phyloP scores from a whole-genome alignment of 2,888 invertebrate genomes.

The Neria commutata region DNA sequence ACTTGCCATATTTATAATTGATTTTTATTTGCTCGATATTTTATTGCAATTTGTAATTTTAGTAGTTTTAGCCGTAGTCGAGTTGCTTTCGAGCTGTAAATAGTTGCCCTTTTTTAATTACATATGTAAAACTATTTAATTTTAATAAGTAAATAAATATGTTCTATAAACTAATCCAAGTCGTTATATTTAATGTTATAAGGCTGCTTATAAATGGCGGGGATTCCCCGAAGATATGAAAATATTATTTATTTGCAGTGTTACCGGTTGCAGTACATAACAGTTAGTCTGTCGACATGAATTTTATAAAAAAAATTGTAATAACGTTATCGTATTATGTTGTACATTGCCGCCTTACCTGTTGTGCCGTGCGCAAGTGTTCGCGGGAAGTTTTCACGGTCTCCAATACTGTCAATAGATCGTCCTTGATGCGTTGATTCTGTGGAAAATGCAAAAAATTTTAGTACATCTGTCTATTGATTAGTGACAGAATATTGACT shows the following conservation, averaged over 20 bases:
- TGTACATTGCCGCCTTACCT: slow-evolving; percentile 37
- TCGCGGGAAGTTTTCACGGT: slow-evolving; percentile 39
- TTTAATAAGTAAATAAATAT: background rate
- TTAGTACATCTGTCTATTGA: slow-evolving; percentile 5
- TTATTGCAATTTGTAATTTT: slow-evolving; percentile 10
- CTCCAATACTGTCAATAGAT: slow-evolving; percentile 38
- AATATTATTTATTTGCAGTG: too few relatives aligned
- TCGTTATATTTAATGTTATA: too few relatives aligned
- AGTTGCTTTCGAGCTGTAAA: too few relatives aligned
- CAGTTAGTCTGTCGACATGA: too few relatives aligned
- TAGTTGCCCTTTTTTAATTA: background rate
- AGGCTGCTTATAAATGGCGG: too few relatives aligned
- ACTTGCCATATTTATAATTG: slow-evolving; percentile 23
- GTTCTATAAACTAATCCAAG: background rate
- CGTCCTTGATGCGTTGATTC: slow-evolving; percentile 39
- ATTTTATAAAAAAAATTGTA: background rate
- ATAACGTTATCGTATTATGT: background rate
- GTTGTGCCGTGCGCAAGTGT: slow-evolving; percentile 40
- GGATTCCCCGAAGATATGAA: too few relatives aligned
- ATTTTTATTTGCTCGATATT: slow-evolving; percentile 12
- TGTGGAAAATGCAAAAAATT: slow-evolving; percentile 25
- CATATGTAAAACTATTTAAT: background rate
- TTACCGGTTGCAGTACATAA: too few relatives aligned
- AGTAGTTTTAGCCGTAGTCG: slow-evolving; percentile 1
- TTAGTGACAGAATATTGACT: too few relatives aligned